A percentile compares a stretch with the other conserved stretches of the same genome.
These are phyloP conservation scores for Rhingia campestris DNA, from an alignment of 2,888 invertebrate genomes.

Conservation along the genomic window DNA sequence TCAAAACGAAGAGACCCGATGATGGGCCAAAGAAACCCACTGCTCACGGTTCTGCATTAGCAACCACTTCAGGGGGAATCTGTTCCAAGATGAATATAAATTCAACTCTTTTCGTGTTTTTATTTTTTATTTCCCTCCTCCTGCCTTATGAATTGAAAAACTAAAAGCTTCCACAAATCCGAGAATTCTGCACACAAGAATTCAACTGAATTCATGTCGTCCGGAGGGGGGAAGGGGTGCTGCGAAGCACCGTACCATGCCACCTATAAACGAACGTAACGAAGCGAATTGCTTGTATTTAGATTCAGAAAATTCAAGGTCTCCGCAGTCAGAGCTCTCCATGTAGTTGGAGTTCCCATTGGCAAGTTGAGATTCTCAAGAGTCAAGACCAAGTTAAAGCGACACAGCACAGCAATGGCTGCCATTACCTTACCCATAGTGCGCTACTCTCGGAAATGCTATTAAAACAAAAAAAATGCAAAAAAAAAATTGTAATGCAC, in stretches of 20 bases:
- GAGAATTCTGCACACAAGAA: constrained; percentile 70
- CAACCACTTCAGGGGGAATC: constrained; percentile 30
- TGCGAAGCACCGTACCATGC: not conserved
- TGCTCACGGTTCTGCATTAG: constrained; percentile 11
- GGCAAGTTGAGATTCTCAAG: constrained; percentile 66
- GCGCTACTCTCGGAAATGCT: constrained; percentile 49
- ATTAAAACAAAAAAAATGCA: constrained; percentile 31
- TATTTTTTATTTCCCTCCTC: constrained; percentile 24
- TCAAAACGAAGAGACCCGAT: constrained; percentile 8
- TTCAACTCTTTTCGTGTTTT: constrained; percentile 20
- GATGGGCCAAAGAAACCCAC: constrained; percentile 15
- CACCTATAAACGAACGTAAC: constrained; percentile 44
- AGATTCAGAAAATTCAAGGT: constrained; percentile 60
- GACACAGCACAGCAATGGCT: constrained; percentile 25
- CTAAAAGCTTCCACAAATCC: constrained; percentile 44
- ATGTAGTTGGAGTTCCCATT: constrained; percentile 54
- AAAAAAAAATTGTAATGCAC: constrained; percentile 64
- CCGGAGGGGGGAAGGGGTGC: constrained; percentile 21
- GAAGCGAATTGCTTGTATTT: constrained; percentile 67
- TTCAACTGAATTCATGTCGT: constrained; percentile 63
- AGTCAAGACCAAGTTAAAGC: constrained; percentile 68
- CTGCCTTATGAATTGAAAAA: constrained; percentile 17
- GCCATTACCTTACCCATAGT: not conserved
- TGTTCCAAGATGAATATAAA: constrained; percentile 34
- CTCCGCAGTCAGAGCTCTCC: constrained; percentile 41